Percentiles rank a stretch among this genome's conserved stretches.
These are phyloP conservation scores for Thinocorus orbignyianus DNA, from an alignment of 2,113 vertebrate genomes.

Conservation along the genomic window DNA sequence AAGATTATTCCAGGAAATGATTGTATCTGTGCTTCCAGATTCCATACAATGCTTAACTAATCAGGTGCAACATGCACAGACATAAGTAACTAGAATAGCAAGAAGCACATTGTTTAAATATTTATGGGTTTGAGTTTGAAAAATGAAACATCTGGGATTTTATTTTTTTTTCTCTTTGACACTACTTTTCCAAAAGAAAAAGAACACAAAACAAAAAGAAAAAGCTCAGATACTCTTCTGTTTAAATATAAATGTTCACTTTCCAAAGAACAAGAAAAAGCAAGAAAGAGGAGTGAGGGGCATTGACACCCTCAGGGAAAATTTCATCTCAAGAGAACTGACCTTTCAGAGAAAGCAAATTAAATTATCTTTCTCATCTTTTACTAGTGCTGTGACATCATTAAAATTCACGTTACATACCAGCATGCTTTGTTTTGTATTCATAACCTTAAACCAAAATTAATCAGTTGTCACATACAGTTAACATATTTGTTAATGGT, in stretches of 20 bases:
- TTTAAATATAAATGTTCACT: slow-evolving; percentile 68
- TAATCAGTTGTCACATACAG: slow-evolving; percentile 77
- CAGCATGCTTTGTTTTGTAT: slow-evolving; percentile 75
- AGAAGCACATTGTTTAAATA: slow-evolving; percentile 9
- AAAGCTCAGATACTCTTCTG: neutral
- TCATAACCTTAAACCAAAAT: slow-evolving; percentile 80
- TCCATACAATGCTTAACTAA: neutral
- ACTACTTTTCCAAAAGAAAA: neutral
- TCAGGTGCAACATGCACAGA: neutral
- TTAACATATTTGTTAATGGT: slow-evolving; percentile 75
- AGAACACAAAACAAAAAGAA: neutral
- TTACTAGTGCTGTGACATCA: slow-evolving; percentile 76
- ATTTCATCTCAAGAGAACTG: slow-evolving; percentile 78
- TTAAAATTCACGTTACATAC: slow-evolving; percentile 79
- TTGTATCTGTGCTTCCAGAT: neutral
- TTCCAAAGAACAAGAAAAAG: slow-evolving; percentile 29
- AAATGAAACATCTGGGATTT: neutral
- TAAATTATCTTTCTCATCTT: slow-evolving; percentile 83
- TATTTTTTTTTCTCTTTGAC: neutral
- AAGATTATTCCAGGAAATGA: neutral
- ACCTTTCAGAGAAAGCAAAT: slow-evolving; percentile 81
- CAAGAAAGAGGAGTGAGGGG: slow-evolving; percentile 42
- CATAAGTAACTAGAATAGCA: neutral
- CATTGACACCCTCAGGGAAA: slow-evolving; percentile 70
- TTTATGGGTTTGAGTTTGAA: slow-evolving; percentile 2